These are phyloP conservation scores for Anguilla megastoma DNA, from an alignment of 2,797 vertebrate species.

Conservation along the genomic window DNA sequence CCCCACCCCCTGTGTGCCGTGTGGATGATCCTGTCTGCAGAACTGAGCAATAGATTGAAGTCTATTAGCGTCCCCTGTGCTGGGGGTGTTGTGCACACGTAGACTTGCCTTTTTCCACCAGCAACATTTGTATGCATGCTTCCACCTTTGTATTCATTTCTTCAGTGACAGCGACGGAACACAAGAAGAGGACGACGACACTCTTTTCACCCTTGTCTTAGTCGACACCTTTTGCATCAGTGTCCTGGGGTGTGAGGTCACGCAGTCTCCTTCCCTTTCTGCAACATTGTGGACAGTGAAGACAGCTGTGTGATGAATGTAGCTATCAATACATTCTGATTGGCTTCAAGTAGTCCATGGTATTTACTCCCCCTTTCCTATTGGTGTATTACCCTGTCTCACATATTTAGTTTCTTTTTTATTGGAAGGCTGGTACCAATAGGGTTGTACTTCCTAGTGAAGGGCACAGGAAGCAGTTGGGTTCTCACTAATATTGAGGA, in stretches of 20 bases:
- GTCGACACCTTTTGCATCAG: constrained; percentile 53
- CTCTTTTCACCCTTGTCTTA: constrained; percentile 54
- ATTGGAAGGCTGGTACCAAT: constrained; percentile 50
- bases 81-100: constrained; percentile 66
- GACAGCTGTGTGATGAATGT: constrained; percentile 70
- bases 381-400: constrained; percentile 54
- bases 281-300: constrained; percentile 46
- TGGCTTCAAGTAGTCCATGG: constrained; percentile 68
- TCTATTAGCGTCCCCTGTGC: constrained; percentile 43
- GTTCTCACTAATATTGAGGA: constrained; percentile 38
- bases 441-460: constrained; percentile 48
- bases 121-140: constrained; percentile 66
- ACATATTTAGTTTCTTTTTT: constrained; percentile 50
- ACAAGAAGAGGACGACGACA: constrained; percentile 31
- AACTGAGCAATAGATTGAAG: neutral
- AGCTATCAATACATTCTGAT: constrained; percentile 65
- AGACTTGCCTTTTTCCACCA: constrained; percentile 62
- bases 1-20: neutral
- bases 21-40: neutral
- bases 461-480: constrained; percentile 39
- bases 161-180: constrained; percentile 10
- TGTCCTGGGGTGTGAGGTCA: constrained; percentile 50
- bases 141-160: constrained; percentile 32
- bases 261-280: constrained; percentile 33
- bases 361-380: constrained; percentile 38